Percentiles rank a stretch among this genome's conserved stretches.
phyloP scores from a whole-genome alignment of 1,140 invertebrate genomes.

The Oncopodura yosiiana region DNA sequence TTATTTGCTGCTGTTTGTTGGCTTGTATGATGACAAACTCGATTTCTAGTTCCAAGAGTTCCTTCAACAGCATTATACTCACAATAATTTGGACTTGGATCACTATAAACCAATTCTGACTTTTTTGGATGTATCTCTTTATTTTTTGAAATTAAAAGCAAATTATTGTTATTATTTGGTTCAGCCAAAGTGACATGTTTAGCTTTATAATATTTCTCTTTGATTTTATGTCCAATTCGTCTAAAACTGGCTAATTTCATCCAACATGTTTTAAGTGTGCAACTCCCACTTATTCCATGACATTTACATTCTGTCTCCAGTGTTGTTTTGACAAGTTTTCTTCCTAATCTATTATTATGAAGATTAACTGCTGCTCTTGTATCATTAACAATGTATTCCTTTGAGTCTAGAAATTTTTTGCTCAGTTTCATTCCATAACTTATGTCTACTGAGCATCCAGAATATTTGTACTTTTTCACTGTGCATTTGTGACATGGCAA shows the following conservation, averaged over 20 bases:
- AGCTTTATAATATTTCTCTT: slow-evolving; percentile 72
- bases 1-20: no score
- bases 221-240: slow-evolving; percentile 67
- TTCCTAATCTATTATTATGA: slow-evolving; percentile 89
- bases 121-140: slow-evolving; percentile 48
- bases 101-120: slow-evolving; percentile 76
- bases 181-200: slow-evolving; percentile 37
- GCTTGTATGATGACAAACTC: no score
- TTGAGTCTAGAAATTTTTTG: slow-evolving; percentile 69
- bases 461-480: no score
- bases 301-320: slow-evolving; percentile 85
- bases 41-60: background rate
- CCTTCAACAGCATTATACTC: slow-evolving; percentile 56
- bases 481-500: no score
- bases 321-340: slow-evolving; percentile 74
- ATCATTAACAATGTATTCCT: slow-evolving; percentile 71
- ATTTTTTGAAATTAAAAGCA: background rate
- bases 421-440: slow-evolving; percentile 66
- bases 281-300: slow-evolving; percentile 91
- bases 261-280: slow-evolving; percentile 91
- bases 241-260: slow-evolving; percentile 72
- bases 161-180: background rate
- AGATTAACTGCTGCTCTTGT: slow-evolving; percentile 87
- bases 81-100: slow-evolving; percentile 86
- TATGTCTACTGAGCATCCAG: slow-evolving; percentile 74